Evolutionary conservation across 2,888 invertebrate species (phyloP).

Genomic region (Aphelenchoides bicaudatus): DNA sequence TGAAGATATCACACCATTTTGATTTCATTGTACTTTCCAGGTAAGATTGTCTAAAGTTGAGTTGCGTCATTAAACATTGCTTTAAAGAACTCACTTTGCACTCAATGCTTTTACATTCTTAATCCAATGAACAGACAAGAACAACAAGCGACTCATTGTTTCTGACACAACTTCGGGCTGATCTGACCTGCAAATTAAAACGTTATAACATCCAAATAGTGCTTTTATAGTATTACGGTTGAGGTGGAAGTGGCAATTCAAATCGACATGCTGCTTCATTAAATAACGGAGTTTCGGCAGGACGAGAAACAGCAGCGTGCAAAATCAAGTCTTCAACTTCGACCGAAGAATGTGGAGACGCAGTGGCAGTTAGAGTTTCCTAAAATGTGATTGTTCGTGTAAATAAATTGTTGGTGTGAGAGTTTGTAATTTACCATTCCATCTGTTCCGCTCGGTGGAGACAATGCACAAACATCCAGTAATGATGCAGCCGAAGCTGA

Average conservation of each 20-base stretch:
- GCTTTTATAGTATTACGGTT: constrained; percentile 20
- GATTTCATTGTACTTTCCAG: constrained; percentile 79
- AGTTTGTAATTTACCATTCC: too few relatives aligned
- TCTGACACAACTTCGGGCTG: constrained; percentile 85
- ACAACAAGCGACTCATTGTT: constrained; percentile 84
- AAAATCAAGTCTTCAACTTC: too few relatives aligned
- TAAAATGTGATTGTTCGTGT: too few relatives aligned
- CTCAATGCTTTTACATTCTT: constrained; percentile 65
- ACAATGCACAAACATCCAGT: constrained; percentile 10
- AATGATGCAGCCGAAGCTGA: constrained; percentile 18
- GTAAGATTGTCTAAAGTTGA: constrained; percentile 18
- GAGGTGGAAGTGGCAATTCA: too few relatives aligned
- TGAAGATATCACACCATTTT: constrained; percentile 88
- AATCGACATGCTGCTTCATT: too few relatives aligned
- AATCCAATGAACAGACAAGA: constrained; percentile 84
- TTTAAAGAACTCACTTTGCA: constrained; percentile 11
- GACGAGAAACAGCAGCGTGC: too few relatives aligned
- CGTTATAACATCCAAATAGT: too few relatives aligned
- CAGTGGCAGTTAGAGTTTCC: too few relatives aligned
- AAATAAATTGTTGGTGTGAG: too few relatives aligned
- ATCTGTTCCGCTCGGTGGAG: not conserved
- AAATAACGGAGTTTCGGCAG: too few relatives aligned
- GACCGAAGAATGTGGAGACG: too few relatives aligned
- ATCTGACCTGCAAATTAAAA: too few relatives aligned
- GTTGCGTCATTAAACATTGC: not conserved